Evolutionary conservation across 2,888 invertebrate genomes (phyloP).

Genomic region (Tenthredo distinguenda): DNA sequence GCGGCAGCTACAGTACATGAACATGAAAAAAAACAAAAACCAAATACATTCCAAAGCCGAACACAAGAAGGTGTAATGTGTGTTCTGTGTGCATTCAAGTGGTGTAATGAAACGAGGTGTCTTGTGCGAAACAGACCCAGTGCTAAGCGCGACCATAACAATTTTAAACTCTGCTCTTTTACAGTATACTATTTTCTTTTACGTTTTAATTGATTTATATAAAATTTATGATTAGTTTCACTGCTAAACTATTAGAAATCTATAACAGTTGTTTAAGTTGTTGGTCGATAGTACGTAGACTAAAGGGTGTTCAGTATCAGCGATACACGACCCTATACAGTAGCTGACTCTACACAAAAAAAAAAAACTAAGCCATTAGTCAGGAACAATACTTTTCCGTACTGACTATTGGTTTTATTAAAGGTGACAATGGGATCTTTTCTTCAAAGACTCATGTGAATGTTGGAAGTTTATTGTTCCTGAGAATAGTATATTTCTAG

Average conservation of each 20-base stretch:
- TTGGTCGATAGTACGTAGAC: neutral
- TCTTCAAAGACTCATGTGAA: neutral
- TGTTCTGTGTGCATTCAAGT: constrained; percentile 27
- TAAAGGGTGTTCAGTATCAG: neutral
- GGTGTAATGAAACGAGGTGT: constrained; percentile 42
- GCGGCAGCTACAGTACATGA: constrained; percentile 86
- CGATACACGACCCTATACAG: neutral
- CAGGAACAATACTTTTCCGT: constrained; percentile 1
- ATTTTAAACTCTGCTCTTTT: constrained; percentile 3
- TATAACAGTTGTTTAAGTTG: neutral
- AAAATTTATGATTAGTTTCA: neutral
- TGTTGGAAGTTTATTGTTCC: neutral
- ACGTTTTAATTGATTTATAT: neutral
- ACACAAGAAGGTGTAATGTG: constrained; percentile 59
- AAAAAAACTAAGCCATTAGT: neutral
- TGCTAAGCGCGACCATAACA: constrained; percentile 30
- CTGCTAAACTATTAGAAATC: neutral
- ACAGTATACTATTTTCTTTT: neutral
- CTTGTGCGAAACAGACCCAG: constrained; percentile 39
- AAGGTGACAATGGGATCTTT: neutral
- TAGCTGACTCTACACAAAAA: neutral
- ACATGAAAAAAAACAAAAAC: constrained; percentile 81
- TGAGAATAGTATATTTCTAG: neutral
- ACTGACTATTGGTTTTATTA: neutral
- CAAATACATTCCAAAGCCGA: constrained; percentile 76